Conservation (phyloP, 2,888 invertebrate species). For the Congeria kusceri region DNA sequence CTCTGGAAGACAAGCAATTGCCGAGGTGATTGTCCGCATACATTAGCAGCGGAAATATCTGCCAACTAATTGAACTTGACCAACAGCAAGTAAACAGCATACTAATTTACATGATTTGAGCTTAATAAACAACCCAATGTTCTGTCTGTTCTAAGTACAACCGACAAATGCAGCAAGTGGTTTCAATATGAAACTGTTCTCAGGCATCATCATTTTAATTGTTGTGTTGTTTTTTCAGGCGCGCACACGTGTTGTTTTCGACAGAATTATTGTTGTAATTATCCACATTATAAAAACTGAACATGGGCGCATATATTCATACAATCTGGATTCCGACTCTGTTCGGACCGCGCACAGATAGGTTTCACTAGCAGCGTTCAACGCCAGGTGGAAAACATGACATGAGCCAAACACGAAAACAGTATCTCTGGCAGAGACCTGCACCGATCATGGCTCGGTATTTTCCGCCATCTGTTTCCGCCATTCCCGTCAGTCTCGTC, state of each 20-base stretch:
- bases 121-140: no score
- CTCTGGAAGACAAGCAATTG: constrained; percentile 36
- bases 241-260: no score
- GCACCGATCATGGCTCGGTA: constrained; percentile 1
- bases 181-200: no score
- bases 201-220: no score
- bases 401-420: not conserved
- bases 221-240: no score
- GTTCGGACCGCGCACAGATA: not conserved
- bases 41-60: constrained; percentile 21
- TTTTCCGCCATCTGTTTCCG: constrained; percentile 42
- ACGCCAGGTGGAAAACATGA: constrained; percentile 4
- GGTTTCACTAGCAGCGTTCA: not conserved
- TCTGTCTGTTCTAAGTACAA: no score
- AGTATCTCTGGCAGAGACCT: not conserved
- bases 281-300: no score
- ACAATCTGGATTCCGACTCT: not conserved
- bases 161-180: no score
- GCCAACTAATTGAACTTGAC: constrained; percentile 21
- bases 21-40: constrained; percentile 34
- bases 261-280: no score
- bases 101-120: constrained; percentile 12
- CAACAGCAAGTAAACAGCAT: constrained; percentile 21
- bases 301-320: no score
- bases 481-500: constrained; percentile 37